Percentiles rank a stretch among this genome's conserved stretches.
Conservation (phyloP, 2,113 vertebrate species). For the Plestiodon gilberti region DNA sequence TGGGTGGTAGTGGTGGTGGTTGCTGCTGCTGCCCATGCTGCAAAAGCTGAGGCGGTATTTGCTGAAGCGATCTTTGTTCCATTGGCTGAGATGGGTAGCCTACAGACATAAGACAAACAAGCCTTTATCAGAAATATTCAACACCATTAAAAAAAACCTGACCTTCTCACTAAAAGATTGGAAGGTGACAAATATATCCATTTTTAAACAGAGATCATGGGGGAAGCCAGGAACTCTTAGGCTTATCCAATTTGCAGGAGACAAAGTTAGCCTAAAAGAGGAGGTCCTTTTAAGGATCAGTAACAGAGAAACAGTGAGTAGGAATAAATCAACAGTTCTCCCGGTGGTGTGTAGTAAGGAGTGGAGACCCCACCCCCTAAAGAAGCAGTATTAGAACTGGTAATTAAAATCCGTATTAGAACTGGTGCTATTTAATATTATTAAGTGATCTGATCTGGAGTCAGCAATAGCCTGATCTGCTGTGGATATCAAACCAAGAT, state of each 20-base stretch:
- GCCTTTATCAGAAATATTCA: neutral
- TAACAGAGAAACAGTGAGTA: no score
- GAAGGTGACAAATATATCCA: neutral
- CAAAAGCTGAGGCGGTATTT: slow-evolving; percentile 93
- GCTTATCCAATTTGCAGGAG: neutral
- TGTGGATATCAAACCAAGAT: neutral
- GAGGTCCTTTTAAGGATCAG: neutral
- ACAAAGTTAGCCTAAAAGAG: neutral
- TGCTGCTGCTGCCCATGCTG: slow-evolving; percentile 82
- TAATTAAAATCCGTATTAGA: neutral
- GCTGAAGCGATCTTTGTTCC: slow-evolving; percentile 93
- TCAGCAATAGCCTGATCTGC: neutral
- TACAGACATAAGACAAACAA: slow-evolving; percentile 55
- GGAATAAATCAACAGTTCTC: neutral
- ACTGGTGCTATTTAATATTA: neutral
- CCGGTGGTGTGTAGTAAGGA: neutral
- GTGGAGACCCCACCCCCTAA: neutral
- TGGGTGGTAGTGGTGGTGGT: slow-evolving; percentile 73
- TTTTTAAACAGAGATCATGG: neutral
- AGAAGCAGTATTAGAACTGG: no score
- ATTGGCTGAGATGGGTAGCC: slow-evolving; percentile 89
- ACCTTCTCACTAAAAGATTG: neutral
- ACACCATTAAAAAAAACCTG: neutral
- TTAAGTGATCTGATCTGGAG: neutral
- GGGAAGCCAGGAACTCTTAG: neutral